phyloP scores from a whole-genome alignment of 2,888 invertebrate genomes.

The Odontocerum albicorne region DNA sequence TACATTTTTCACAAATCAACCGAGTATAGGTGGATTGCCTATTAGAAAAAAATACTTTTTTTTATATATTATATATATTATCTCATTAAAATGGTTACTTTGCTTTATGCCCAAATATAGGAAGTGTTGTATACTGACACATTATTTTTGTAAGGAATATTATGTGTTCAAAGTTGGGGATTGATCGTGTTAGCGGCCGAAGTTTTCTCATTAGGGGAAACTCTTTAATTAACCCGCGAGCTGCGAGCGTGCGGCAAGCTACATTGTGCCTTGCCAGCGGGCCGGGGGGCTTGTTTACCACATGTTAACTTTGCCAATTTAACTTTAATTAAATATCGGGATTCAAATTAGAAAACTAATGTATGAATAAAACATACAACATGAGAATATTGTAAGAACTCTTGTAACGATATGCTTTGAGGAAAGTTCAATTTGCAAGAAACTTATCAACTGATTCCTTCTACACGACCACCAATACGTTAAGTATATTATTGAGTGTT shows the following conservation, averaged over 20 bases:
- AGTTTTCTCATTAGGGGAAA: slow-evolving; percentile 30
- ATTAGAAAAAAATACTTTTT: too few relatives aligned
- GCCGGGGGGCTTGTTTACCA: slow-evolving; percentile 7
- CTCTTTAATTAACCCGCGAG: slow-evolving; percentile 31
- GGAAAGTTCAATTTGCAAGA: too few relatives aligned
- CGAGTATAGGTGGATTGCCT: too few relatives aligned
- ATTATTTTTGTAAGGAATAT: slow-evolving; percentile 5
- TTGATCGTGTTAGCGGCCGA: slow-evolving; percentile 11
- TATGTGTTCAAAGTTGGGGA: slow-evolving; percentile 14
- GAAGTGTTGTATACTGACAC: background rate
- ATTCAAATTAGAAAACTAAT: background rate
- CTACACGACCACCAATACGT: too few relatives aligned
- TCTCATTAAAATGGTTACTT: too few relatives aligned
- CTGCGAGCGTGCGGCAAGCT: slow-evolving; percentile 23
- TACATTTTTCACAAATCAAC: too few relatives aligned
- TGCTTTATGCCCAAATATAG: background rate
- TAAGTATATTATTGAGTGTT: too few relatives aligned
- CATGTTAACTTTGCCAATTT: slow-evolving; percentile 28
- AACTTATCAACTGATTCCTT: too few relatives aligned
- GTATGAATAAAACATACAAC: background rate
- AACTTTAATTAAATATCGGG: slow-evolving; percentile 28
- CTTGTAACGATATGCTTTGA: too few relatives aligned
- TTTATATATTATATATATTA: too few relatives aligned
- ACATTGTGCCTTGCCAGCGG: slow-evolving; percentile 14
- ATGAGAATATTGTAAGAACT: too few relatives aligned